These are phyloP conservation scores for Tiliacea citrago DNA, from an alignment of 2,888 invertebrate genomes.

Conservation along the genomic window DNA sequence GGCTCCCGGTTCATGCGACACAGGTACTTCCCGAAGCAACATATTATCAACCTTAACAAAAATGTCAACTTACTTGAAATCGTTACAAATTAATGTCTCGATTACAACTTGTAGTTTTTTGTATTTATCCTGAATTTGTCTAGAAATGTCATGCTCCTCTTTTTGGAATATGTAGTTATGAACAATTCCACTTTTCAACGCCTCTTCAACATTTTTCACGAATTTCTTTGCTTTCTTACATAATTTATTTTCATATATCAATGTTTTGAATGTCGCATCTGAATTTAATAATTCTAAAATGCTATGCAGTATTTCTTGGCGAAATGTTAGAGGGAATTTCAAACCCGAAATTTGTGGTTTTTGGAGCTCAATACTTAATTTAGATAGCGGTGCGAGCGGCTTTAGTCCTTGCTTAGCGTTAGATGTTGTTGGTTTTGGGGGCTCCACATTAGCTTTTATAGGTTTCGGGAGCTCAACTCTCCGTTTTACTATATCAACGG, in stretches of 20 bases:
- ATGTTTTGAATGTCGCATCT: neutral
- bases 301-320: neutral
- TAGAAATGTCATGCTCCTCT: fast-evolving
- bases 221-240: neutral
- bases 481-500: no score
- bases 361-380: neutral
- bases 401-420: neutral
- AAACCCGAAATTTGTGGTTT: neutral
- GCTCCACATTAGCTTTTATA: slow-evolving; percentile 2
- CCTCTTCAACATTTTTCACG: fast-evolving
- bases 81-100: fast-evolving
- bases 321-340: neutral
- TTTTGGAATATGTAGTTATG: fast-evolving
- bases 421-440: neutral
- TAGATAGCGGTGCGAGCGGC: neutral
- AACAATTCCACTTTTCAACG: neutral
- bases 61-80: slow-evolving; percentile 7
- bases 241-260: neutral
- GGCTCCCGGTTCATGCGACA: no score
- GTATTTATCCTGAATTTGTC: neutral
- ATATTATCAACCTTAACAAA: no score
- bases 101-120: neutral
- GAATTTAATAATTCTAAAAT: slow-evolving; percentile 12
- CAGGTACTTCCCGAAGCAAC: no score
- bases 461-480: neutral